Percentiles rank a stretch among this genome's conserved stretches.
These are phyloP conservation scores for Pocillopora damicornis DNA, from an alignment of 64 coral and sea anemone species.

Conservation along the genomic window DNA sequence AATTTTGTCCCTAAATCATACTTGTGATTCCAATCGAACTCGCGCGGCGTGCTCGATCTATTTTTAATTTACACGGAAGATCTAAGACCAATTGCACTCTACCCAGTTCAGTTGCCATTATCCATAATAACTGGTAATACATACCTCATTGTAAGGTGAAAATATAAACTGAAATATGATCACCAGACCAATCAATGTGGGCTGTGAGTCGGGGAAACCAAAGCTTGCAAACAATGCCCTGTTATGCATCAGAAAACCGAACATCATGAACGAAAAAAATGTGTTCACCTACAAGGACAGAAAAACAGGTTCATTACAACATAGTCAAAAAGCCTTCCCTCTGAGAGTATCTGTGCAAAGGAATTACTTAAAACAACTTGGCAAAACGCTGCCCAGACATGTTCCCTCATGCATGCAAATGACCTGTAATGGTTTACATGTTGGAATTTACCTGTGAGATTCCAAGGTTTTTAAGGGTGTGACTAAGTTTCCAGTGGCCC, in stretches of 20 bases:
- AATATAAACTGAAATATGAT: slow-evolving; percentile 99
- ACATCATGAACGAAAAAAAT: slow-evolving; percentile 89
- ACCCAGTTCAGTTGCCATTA: too few species aligned
- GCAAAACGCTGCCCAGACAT: too few species aligned
- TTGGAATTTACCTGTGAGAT: slow-evolving; percentile 75
- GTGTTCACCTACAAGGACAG: slow-evolving; percentile 77
- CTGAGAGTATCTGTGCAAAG: neutral
- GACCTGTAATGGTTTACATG: neutral
- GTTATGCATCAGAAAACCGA: slow-evolving; percentile 89
- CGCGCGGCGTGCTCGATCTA: neutral
- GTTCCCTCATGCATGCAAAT: too few species aligned
- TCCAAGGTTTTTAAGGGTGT: slow-evolving; percentile 79
- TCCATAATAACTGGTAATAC: neutral
- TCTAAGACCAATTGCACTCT: too few species aligned
- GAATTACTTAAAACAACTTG: too few species aligned
- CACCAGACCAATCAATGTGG: slow-evolving; percentile 80
- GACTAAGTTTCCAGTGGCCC: slow-evolving; percentile 90
- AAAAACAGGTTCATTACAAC: neutral
- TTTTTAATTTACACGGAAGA: neutral
- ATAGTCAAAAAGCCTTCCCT: neutral
- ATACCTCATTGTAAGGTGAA: slow-evolving; percentile 99
- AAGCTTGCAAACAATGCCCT: slow-evolving; percentile 85
- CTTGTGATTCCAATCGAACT: too few species aligned
- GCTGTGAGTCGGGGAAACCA: slow-evolving; percentile 76
- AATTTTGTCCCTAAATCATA: too few species aligned